phyloP scores from a whole-genome alignment of 2,797 vertebrate species.

The Pipistrellus nathusii region DNA sequence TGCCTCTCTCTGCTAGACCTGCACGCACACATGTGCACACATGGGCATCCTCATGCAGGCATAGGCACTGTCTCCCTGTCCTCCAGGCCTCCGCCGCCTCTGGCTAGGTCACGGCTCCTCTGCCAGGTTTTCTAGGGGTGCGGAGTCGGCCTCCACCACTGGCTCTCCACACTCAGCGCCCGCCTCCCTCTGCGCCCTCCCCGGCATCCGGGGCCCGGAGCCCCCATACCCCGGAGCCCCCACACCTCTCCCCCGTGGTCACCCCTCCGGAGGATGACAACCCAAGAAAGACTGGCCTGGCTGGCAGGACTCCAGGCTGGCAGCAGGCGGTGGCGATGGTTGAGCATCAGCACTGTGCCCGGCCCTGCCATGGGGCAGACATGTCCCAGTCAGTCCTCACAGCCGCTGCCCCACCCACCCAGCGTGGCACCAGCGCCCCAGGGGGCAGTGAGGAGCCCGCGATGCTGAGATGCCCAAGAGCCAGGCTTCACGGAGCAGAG shows the following conservation, averaged over 20 bases:
- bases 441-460: background rate
- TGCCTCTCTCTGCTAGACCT: background rate
- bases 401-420: no score
- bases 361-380: no score
- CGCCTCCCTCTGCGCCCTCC: no score
- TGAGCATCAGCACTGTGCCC: background rate
- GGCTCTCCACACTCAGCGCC: rapidly evolving
- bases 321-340: background rate
- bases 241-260: rapidly evolving
- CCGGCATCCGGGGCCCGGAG: background rate
- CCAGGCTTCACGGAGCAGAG: background rate
- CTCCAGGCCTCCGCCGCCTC: background rate
- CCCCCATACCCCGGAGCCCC: background rate
- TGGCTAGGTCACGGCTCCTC: background rate
- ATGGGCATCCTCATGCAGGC: rapidly evolving
- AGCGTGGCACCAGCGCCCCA: background rate
- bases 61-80: background rate
- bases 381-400: no score
- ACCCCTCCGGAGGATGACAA: background rate
- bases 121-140: background rate
- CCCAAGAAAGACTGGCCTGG: no score
- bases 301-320: background rate
- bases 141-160: background rate
- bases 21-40: background rate
- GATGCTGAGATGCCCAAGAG: background rate